These are phyloP conservation scores for Eutrigla gurnardus DNA, from an alignment of 2,797 vertebrate species.

Conservation along the genomic window DNA sequence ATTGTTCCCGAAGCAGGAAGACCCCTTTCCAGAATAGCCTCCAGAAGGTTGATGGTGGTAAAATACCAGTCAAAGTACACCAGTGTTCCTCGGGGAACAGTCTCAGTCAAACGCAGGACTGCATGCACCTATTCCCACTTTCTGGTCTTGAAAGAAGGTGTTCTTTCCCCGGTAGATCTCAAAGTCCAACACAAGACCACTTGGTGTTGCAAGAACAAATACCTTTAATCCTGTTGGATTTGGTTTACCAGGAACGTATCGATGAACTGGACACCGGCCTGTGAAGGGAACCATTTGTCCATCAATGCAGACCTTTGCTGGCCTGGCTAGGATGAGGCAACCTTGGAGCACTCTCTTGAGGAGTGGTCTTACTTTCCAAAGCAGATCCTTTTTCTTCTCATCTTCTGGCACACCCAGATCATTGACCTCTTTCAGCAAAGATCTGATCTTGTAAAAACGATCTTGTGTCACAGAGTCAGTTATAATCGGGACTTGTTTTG, in stretches of 20 bases:
- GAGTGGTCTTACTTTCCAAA: background rate
- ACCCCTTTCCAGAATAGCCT: constrained; percentile 7
- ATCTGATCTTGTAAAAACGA: background rate
- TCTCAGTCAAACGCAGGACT: too few relatives aligned
- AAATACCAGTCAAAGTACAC: constrained; percentile 15
- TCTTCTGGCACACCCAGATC: background rate
- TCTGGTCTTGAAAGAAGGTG: too few relatives aligned
- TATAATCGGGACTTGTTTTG: background rate
- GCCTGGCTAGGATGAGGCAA: background rate
- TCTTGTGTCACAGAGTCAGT: background rate
- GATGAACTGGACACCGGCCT: background rate
- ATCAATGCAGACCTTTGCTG: background rate
- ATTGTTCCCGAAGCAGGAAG: constrained; percentile 13
- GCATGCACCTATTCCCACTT: too few relatives aligned
- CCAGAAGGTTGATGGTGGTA: background rate
- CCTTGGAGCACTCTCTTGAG: background rate
- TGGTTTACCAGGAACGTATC: background rate
- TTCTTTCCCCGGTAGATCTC: constrained; percentile 2
- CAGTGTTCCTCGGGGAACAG: background rate
- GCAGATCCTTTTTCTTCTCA: background rate
- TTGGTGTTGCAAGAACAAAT: constrained; percentile 12
- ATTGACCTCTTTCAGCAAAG: background rate
- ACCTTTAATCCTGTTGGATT: constrained; percentile 15
- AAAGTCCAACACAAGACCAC: constrained; percentile 21
- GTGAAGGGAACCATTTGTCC: background rate